These are phyloP conservation scores for Helicoverpa armigera DNA, from an alignment of 1,140 invertebrate genomes.

Conservation along the genomic window DNA sequence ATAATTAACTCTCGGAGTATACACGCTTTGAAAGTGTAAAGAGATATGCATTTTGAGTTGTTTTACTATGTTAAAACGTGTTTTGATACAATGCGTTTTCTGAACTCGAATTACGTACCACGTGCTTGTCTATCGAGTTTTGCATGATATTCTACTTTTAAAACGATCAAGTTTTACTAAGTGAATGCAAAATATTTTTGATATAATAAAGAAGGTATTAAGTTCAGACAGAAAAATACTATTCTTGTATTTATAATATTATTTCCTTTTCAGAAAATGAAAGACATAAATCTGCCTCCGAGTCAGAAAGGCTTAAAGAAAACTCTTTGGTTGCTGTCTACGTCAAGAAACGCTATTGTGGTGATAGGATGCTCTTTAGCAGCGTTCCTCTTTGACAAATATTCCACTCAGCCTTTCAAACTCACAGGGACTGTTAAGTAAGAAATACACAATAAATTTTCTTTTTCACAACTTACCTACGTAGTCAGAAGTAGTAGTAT, in stretches of 20 bases:
- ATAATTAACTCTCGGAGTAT: not conserved
- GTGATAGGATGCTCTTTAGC: slow-evolving; percentile 91
- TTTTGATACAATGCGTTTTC: too few species aligned
- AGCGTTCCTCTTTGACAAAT: slow-evolving; percentile 83
- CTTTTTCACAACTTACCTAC: not conserved
- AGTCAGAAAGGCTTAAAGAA: slow-evolving; percentile 87
- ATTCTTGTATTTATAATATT: not conserved
- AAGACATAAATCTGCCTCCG: slow-evolving; percentile 84
- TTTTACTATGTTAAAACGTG: not conserved
- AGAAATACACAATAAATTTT: slow-evolving; percentile 51
- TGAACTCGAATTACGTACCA: too few species aligned
- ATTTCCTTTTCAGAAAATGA: slow-evolving; percentile 88
- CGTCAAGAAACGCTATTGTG: slow-evolving; percentile 93
- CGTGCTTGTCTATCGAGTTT: too few species aligned
- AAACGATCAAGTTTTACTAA: too few species aligned
- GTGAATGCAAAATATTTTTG: too few species aligned
- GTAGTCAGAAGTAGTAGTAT: too few species aligned
- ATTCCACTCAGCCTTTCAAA: slow-evolving; percentile 78
- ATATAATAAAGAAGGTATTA: too few species aligned
- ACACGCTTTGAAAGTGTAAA: not conserved
- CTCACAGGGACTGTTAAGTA: slow-evolving; percentile 84
- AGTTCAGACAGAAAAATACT: too few species aligned
- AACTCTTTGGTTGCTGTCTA: slow-evolving; percentile 91
- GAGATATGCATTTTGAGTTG: not conserved
- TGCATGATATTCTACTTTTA: too few species aligned